Conservation (phyloP, 2,113 vertebrate genomes). For the Cebus imitator region DNA sequence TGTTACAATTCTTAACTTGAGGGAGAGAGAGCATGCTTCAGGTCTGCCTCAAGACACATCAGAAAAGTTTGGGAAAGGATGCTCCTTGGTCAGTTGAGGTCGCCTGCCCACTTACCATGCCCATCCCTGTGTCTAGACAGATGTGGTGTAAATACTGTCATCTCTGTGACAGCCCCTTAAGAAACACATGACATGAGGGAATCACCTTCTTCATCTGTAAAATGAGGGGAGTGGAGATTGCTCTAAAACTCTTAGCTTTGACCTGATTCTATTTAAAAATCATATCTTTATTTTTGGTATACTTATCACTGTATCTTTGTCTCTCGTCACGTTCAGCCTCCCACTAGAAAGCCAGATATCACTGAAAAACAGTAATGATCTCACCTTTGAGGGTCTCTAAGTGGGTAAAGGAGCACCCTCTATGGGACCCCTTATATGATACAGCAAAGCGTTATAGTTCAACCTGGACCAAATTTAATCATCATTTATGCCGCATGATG, state of each 20-base stretch:
- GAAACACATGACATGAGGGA: not conserved
- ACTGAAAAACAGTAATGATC: not conserved
- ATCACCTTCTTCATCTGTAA: not conserved
- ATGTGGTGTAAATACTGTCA: not conserved
- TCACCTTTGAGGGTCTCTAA: not conserved
- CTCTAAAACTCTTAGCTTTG: not conserved
- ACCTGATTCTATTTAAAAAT: not conserved
- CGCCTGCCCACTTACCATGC: not conserved
- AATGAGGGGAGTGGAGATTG: not conserved
- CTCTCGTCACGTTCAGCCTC: not conserved
- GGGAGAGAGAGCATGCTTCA: not conserved
- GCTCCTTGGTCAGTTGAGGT: not conserved
- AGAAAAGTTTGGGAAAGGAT: not conserved
- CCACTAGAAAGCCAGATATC: not conserved
- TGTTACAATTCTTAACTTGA: not conserved
- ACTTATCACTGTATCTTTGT: not conserved
- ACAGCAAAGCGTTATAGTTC: not conserved
- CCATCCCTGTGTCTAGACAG: not conserved
- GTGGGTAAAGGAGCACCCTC: not conserved
- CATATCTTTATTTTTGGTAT: not conserved
- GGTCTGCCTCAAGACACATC: not conserved
- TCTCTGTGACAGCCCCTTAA: not conserved
- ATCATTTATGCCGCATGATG: not conserved
- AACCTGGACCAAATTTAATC: not conserved
- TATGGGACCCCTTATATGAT: not conserved